Conservation (phyloP, 2,888 invertebrate genomes). For the Acrobeloides nanus region DNA sequence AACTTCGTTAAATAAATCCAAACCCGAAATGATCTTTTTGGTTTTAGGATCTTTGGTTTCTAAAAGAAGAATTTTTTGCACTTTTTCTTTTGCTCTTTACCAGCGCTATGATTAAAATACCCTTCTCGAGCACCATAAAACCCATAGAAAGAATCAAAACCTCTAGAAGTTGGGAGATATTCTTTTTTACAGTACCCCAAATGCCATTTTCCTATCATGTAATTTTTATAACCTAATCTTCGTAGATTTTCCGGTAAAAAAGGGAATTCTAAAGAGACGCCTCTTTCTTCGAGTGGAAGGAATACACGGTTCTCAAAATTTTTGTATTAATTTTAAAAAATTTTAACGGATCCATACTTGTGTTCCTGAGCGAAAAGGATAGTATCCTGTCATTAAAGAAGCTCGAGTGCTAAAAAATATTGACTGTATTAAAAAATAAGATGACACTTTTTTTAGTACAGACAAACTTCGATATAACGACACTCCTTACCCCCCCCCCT, state of each 20-base stretch:
- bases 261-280: slow-evolving; percentile 46
- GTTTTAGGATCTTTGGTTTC: slow-evolving; percentile 36
- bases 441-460: too few species aligned
- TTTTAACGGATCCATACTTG: too few species aligned
- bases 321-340: too few species aligned
- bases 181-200: slow-evolving; percentile 57
- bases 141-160: slow-evolving; percentile 58
- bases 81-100: slow-evolving; percentile 24
- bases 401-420: slow-evolving; percentile 51
- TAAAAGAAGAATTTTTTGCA: slow-evolving; percentile 18
- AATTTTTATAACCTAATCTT: slow-evolving; percentile 50
- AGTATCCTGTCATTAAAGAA: slow-evolving; percentile 54
- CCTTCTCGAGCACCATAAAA: slow-evolving; percentile 53
- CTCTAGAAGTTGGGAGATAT: slow-evolving; percentile 56
- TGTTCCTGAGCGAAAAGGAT: slow-evolving; percentile 53
- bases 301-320: slow-evolving; percentile 52
- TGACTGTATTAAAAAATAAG: too few species aligned
- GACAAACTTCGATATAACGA: too few species aligned
- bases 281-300: slow-evolving; percentile 47
- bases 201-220: slow-evolving; percentile 57
- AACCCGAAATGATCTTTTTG: slow-evolving; percentile 29
- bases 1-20: slow-evolving; percentile 42
- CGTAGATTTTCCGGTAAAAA: slow-evolving; percentile 52
- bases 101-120: slow-evolving; percentile 47
- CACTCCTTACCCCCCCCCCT: too few species aligned